Percentiles rank a stretch among this genome's conserved stretches.
Evolutionary conservation across 2,797 vertebrate species (phyloP).

Genomic region (Mormyrus hasselquistii): DNA sequence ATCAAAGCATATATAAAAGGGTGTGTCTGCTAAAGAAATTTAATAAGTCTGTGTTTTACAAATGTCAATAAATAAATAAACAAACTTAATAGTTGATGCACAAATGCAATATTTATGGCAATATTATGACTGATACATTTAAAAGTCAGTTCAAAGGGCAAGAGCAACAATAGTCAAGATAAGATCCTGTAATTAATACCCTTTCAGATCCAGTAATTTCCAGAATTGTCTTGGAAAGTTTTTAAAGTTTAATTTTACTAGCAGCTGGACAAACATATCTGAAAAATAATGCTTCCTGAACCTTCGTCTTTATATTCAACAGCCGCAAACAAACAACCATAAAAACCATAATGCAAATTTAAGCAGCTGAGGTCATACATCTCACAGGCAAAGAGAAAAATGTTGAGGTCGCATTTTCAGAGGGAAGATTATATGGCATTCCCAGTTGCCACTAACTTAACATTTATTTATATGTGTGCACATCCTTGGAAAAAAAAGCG

Average conservation of each 20-base stretch:
- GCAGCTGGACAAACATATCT: background rate
- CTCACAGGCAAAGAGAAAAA: background rate
- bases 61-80: background rate
- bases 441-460: background rate
- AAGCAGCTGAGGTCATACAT: background rate
- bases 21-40: background rate
- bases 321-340: constrained; percentile 10
- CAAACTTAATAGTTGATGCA: background rate
- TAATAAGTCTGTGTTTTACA: background rate
- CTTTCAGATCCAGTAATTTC: background rate
- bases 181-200: background rate
- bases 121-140: background rate
- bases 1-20: background rate
- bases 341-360: constrained; percentile 9
- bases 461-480: background rate
- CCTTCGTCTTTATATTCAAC: background rate
- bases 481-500: background rate
- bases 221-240: background rate
- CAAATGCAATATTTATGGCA: background rate
- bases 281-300: background rate
- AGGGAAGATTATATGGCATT: background rate
- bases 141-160: background rate
- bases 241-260: background rate
- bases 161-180: background rate
- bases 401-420: constrained; percentile 2